A percentile compares a stretch with the other conserved stretches of the same genome.
Conservation (phyloP, 2,797 vertebrate genomes). For the Helarctos malayanus region DNA sequence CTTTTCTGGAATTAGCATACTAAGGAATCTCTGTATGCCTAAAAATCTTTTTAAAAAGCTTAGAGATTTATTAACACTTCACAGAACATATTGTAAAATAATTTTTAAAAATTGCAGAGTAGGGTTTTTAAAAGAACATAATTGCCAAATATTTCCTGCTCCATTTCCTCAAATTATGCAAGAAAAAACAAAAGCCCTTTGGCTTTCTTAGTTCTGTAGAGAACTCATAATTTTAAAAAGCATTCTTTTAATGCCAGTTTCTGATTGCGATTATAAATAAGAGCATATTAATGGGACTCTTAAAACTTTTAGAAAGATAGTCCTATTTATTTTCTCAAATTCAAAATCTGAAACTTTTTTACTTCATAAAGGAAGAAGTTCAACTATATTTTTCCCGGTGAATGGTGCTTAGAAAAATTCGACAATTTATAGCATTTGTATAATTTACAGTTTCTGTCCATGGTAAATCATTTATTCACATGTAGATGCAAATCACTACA, state of each 20-base stretch:
- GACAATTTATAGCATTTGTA: neutral
- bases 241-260: neutral
- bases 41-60: neutral
- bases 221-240: constrained; percentile 5
- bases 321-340: neutral
- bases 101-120: neutral
- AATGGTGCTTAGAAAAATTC: neutral
- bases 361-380: neutral
- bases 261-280: neutral
- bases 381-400: neutral
- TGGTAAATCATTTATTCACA: neutral
- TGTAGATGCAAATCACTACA: neutral
- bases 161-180: constrained; percentile 32
- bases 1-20: neutral
- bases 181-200: neutral
- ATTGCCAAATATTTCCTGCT: constrained; percentile 1
- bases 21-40: neutral
- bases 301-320: neutral
- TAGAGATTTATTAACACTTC: neutral
- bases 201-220: neutral
- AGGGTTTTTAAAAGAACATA: neutral
- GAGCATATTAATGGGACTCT: neutral
- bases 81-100: neutral
- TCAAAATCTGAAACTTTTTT: neutral
- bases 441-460: neutral